Conservation (phyloP, 2,888 invertebrate genomes). For the Ommatoiulus sabulosus region DNA sequence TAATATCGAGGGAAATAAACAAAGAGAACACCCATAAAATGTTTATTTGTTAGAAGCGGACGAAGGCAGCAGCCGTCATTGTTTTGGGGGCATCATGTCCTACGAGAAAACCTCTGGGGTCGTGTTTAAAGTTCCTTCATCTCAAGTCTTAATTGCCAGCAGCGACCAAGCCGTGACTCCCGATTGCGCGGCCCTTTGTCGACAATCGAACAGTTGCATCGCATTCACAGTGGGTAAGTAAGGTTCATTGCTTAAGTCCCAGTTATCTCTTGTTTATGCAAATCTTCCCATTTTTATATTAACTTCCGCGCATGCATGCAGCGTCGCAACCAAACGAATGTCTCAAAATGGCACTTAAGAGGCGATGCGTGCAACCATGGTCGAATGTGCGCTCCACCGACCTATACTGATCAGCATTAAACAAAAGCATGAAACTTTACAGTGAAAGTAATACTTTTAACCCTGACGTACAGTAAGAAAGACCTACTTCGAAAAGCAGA, state of each 20-base stretch:
- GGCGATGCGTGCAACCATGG: too few species aligned
- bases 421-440: too few species aligned
- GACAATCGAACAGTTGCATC: slow-evolving; percentile 66
- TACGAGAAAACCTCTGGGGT: slow-evolving; percentile 69
- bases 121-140: slow-evolving; percentile 54
- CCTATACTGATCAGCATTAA: too few species aligned
- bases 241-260: not conserved
- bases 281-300: not conserved
- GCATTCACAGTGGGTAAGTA: slow-evolving; percentile 67
- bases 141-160: slow-evolving; percentile 66
- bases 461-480: too few species aligned
- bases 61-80: slow-evolving; percentile 60
- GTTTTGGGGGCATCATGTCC: slow-evolving; percentile 69
- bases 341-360: not conserved
- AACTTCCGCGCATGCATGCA: not conserved
- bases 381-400: too few species aligned
- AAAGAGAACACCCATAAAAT: not conserved
- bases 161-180: slow-evolving; percentile 67
- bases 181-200: slow-evolving; percentile 69
- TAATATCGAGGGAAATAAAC: not conserved
- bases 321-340: not conserved
- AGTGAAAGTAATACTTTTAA: too few species aligned
- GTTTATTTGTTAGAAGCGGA: slow-evolving; percentile 23
- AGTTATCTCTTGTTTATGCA: not conserved
- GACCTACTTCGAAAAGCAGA: too few species aligned